Percentiles rank a stretch among this genome's conserved stretches.
Conservation (phyloP, 2,797 vertebrate genomes). For the Taeniopygia guttata region DNA sequence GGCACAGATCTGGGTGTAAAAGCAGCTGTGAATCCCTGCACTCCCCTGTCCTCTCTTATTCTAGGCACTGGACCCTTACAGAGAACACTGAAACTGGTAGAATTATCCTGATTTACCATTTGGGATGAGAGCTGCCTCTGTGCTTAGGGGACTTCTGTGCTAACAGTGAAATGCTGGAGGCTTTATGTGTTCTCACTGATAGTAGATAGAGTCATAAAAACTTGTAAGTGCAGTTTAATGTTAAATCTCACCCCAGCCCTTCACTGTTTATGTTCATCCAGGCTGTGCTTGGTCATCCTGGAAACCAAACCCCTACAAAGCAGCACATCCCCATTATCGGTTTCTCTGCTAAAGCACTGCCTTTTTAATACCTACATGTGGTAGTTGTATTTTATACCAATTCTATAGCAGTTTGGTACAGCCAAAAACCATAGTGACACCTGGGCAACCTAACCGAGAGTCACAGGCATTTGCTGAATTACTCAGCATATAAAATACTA, state of each 20-base stretch:
- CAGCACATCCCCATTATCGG: rapidly evolving
- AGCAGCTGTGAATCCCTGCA: background rate
- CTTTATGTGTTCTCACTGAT: slow-evolving; percentile 8
- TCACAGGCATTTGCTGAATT: background rate
- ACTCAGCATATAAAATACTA: background rate
- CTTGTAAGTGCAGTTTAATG: background rate
- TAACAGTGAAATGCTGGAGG: background rate
- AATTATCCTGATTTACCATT: background rate
- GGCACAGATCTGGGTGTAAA: background rate
- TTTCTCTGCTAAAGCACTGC: background rate
- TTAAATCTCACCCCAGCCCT: background rate
- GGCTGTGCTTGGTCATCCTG: background rate
- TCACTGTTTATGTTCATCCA: background rate
- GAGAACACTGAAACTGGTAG: background rate
- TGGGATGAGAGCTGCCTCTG: background rate
- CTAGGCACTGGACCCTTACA: background rate
- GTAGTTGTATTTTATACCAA: background rate
- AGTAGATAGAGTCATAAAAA: slow-evolving; percentile 24
- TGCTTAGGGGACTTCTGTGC: slow-evolving; percentile 22
- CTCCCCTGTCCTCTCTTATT: background rate
- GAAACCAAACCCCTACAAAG: background rate
- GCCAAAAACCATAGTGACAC: background rate
- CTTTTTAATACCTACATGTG: background rate
- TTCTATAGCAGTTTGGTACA: background rate
- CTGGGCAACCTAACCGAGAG: background rate